These are phyloP conservation scores for Onychostoma macrolepis DNA, from an alignment of 2,113 vertebrate genomes.

Conservation along the genomic window DNA sequence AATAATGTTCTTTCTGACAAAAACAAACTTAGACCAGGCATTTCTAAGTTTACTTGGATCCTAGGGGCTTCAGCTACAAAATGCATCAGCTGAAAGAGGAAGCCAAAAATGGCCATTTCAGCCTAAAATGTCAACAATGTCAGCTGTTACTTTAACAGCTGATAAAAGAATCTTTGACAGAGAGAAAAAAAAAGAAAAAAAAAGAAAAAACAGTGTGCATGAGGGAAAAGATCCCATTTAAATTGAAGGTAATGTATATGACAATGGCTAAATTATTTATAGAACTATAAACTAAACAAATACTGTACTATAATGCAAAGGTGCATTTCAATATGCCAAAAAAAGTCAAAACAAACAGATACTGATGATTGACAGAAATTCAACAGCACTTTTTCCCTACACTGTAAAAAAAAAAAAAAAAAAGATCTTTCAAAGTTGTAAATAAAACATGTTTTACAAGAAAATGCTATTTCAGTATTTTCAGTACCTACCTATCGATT, in stretches of 20 bases:
- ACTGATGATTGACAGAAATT: background rate
- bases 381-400: no score
- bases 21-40: background rate
- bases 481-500: no score
- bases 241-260: background rate
- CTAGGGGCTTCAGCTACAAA: background rate
- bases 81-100: background rate
- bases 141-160: background rate
- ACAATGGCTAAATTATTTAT: background rate
- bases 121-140: background rate
- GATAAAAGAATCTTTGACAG: background rate
- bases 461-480: no score
- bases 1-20: background rate
- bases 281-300: background rate
- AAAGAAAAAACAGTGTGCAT: background rate
- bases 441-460: no score
- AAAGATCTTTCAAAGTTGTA: no score
- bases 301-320: background rate
- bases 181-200: background rate
- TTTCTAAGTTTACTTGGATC: background rate
- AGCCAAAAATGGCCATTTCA: background rate
- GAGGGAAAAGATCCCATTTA: background rate
- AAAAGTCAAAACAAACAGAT: background rate
- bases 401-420: no score
- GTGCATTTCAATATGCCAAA: no score